Conservation (phyloP, 2,888 invertebrate species). For the Noctua fimbriata region DNA sequence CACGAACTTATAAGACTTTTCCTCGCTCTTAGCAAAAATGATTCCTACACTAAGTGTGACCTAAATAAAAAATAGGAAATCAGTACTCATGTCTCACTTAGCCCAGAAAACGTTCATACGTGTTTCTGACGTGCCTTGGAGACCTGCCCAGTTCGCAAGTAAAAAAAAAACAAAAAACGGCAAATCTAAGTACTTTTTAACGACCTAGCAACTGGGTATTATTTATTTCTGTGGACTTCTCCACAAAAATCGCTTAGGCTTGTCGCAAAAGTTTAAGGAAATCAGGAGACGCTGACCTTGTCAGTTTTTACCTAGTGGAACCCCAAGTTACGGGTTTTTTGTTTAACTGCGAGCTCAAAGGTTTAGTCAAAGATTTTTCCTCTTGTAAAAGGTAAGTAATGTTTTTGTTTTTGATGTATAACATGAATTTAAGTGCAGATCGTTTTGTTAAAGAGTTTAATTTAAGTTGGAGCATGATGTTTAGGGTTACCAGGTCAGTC, state of each 20-base stretch:
- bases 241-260: conserved; percentile 26
- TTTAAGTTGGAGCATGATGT: not conserved
- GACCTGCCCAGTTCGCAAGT: conserved; percentile 39
- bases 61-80: conserved; percentile 20
- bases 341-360: not conserved
- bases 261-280: conserved; percentile 12
- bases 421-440: not conserved
- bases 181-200: conserved; percentile 56
- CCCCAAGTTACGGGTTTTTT: not conserved
- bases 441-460: not conserved
- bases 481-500: not conserved
- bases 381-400: not conserved
- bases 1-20: not conserved
- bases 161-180: conserved; percentile 14
- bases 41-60: conserved; percentile 3
- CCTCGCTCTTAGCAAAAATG: not conserved
- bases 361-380: not conserved
- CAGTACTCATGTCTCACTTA: conserved; percentile 24
- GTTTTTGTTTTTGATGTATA: not conserved
- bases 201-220: conserved; percentile 42
- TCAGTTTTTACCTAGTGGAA: conserved; percentile 7
- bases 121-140: conserved; percentile 53
- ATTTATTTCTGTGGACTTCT: conserved; percentile 38
- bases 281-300: conserved; percentile 22
- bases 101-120: conserved; percentile 39